Base-by-base conservation (phyloP, 2,888 invertebrate species). In the Sphaerophoria rueppellii region DNA sequence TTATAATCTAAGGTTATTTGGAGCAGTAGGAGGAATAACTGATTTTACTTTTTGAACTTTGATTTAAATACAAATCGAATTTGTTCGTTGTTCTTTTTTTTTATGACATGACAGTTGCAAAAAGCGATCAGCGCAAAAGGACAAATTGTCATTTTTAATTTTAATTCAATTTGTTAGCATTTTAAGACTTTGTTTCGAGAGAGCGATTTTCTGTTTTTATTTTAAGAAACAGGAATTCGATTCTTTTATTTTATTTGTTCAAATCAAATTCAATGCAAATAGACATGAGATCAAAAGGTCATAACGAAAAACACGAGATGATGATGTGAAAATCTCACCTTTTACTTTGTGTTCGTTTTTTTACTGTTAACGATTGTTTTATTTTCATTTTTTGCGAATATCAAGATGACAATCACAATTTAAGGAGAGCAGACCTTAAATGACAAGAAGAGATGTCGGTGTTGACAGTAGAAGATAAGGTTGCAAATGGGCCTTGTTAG, bases 231-330 rank as follows among this genome's bases (percentile, higher is more conserved):
- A 35, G 43, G 14, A 69, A 37, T 9, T 43, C 32, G 35, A 58
- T 0, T 43, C 24, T 12, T 12, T 60, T 40, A 3, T 24, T 7
- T 6, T 24, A 1, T 6, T 40, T 24, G 11, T 43, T 43, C 9
- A 3, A 9, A 7, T 6, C 12, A 40, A 11, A 9, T n/a, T 6
- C 12, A 40, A 11, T 40, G 9, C 9, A 82, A 78, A 71, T 40
- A 65, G 54, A 60, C 65, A 12, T 61, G 34, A 78, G 67, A 75
- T 40, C 79, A 82, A 80, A 79, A 80, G 79, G 70, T 82, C 70
- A 74, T 16, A 34, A 67, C 7, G 24, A 67, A 14, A 67, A 79
- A 78, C 74, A 63, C 63, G 73, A 63, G 57, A 79, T 48, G 69
- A 58, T 65, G 69, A 65, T 65, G 57, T 34, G 69, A 61, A 69